A percentile compares a stretch with the other conserved stretches of the same genome.
Evolutionary conservation across 92 coral and sea anemone genomes (phyloP).

Genomic region (Meandrina meandrites): DNA sequence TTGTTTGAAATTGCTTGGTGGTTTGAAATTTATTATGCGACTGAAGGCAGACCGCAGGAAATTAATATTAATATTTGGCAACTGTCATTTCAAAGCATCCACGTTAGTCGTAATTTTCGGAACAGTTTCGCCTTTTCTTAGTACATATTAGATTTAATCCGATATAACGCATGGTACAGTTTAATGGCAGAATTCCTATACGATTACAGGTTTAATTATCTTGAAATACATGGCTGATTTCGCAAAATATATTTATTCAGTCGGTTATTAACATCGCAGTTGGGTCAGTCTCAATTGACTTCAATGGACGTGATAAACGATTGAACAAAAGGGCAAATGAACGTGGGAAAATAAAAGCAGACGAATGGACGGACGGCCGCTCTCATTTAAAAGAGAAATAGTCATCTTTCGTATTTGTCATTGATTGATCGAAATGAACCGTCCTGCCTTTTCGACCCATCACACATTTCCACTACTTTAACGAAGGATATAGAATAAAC

Average conservation of each 20-base stretch:
- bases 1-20: neutral
- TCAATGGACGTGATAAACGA: neutral
- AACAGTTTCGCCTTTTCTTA: too few species aligned
- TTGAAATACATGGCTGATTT: neutral
- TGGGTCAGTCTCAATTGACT: neutral
- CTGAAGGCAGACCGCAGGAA: neutral
- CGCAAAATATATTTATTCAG: neutral
- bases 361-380: neutral
- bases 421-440: too few species aligned
- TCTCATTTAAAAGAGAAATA: too few species aligned
- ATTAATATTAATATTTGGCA: constrained; percentile 1
- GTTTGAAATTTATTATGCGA: neutral
- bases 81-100: neutral
- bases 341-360: neutral
- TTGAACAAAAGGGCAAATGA: neutral
- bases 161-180: too few species aligned
- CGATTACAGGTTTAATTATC: neutral
- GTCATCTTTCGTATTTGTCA: too few species aligned
- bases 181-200: neutral
- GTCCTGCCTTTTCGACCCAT: too few species aligned
- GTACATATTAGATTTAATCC: too few species aligned
- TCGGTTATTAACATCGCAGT: neutral
- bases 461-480: too few species aligned
- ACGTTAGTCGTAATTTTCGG: neutral
- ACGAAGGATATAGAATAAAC: too few species aligned